Evolutionary conservation across 1,140 invertebrate genomes (phyloP).

Genomic region (Atta colombica): DNA sequence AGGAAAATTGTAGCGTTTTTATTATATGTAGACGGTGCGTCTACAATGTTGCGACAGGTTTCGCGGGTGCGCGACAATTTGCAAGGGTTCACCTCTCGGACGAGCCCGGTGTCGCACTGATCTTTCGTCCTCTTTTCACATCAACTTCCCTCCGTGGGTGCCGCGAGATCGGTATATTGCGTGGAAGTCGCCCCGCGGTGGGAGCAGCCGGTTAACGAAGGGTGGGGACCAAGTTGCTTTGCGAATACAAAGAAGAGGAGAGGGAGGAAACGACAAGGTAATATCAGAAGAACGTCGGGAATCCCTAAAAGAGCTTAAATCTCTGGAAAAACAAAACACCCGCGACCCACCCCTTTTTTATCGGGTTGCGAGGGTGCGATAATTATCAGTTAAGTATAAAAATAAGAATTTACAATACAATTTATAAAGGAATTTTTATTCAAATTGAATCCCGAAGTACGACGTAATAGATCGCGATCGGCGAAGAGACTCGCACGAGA

Average conservation of each 20-base stretch:
- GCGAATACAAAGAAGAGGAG: neutral
- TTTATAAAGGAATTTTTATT: neutral
- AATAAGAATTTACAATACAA: neutral
- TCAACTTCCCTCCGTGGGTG: constrained; percentile 62
- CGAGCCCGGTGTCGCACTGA: constrained; percentile 63
- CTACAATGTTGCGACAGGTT: neutral
- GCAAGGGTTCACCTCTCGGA: constrained; percentile 28
- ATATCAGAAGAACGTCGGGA: neutral
- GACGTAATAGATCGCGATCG: constrained; percentile 11
- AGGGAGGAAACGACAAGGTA: constrained; percentile 31
- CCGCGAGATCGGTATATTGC: constrained; percentile 43
- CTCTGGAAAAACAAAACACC: neutral
- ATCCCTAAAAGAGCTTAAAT: neutral
- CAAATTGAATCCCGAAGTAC: neutral
- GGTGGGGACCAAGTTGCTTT: constrained; percentile 21
- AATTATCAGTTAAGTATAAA: neutral
- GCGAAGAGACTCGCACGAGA: constrained; percentile 73
- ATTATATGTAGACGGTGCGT: constrained; percentile 6
- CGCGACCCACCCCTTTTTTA: neutral
- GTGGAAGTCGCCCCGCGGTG: constrained; percentile 31
- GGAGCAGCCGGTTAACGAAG: constrained; percentile 20
- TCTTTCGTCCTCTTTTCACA: constrained; percentile 64
- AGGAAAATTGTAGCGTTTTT: neutral
- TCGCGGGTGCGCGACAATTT: neutral
- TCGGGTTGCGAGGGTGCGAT: neutral